A percentile compares a stretch with the other conserved stretches of the same genome.
Evolutionary conservation across 2,888 invertebrate genomes (phyloP).

Genomic region (Bruchidius siliquastri): DNA sequence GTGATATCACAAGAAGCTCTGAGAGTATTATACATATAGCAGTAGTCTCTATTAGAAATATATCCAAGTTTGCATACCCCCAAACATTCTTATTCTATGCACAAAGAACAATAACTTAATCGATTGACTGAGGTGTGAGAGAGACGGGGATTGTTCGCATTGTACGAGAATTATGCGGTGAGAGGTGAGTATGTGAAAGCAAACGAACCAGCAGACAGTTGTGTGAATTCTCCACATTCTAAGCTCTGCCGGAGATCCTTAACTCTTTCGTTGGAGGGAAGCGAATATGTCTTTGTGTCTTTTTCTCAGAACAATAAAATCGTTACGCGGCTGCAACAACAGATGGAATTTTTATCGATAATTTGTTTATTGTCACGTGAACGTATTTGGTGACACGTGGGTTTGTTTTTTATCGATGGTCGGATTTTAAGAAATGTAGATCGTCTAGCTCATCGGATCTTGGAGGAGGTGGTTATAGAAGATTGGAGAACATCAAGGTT

Average conservation of each 20-base stretch:
- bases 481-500: no score
- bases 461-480: no score
- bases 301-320: neutral
- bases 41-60: no score
- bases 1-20: no score
- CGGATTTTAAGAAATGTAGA: neutral
- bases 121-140: neutral
- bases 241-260: neutral
- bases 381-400: neutral
- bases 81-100: neutral
- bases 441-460: no score
- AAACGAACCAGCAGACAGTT: neutral
- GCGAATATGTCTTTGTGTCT: neutral
- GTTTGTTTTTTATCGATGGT: neutral
- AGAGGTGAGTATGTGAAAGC: neutral
- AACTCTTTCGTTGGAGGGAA: neutral
- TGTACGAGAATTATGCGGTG: neutral
- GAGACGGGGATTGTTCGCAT: neutral
- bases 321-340: neutral
- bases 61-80: neutral
- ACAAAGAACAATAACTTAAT: neutral
- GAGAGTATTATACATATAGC: no score
- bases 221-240: neutral
- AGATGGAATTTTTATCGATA: neutral
- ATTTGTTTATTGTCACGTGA: neutral